Evolutionary conservation across 2,888 invertebrate genomes (phyloP).

Genomic region (Augochlorella aurata): DNA sequence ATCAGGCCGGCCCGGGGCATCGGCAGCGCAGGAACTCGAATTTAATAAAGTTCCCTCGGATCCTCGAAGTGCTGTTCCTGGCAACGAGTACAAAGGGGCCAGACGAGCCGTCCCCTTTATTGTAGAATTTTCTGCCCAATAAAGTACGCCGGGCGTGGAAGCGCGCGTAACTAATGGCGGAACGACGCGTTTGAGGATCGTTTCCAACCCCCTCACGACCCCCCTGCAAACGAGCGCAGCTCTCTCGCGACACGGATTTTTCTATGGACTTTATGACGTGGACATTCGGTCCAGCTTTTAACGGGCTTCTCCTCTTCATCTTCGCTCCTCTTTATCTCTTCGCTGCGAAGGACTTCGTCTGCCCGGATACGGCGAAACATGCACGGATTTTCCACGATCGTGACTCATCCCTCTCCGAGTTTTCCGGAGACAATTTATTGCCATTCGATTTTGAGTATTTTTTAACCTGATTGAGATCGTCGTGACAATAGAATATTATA

Average conservation of each 20-base stretch:
- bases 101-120: conserved; percentile 76
- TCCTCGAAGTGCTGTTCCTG: conserved; percentile 23
- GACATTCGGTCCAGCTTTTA: conserved; percentile 33
- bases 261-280: conserved; percentile 75
- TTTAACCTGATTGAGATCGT: no score
- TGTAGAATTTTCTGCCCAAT: conserved; percentile 81
- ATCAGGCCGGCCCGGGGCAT: conserved; percentile 21
- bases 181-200: conserved; percentile 61
- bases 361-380: not conserved
- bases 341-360: not conserved
- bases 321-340: not conserved
- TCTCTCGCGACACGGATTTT: conserved; percentile 58
- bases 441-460: no score
- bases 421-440: not conserved
- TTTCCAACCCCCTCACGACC: conserved; percentile 48
- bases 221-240: conserved; percentile 1
- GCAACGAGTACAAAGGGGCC: conserved; percentile 51
- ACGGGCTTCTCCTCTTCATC: conserved; percentile 36
- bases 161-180: conserved; percentile 52
- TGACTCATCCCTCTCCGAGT: conserved; percentile 7
- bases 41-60: conserved; percentile 53
- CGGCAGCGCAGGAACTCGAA: conserved; percentile 38
- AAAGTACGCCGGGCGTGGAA: conserved; percentile 73
- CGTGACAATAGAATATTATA: no score
- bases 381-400: not conserved